Percentiles rank a stretch among this genome's conserved stretches.
Evolutionary conservation across 2,797 vertebrate species (phyloP).

Genomic region (Allenopithecus nigroviridis): DNA sequence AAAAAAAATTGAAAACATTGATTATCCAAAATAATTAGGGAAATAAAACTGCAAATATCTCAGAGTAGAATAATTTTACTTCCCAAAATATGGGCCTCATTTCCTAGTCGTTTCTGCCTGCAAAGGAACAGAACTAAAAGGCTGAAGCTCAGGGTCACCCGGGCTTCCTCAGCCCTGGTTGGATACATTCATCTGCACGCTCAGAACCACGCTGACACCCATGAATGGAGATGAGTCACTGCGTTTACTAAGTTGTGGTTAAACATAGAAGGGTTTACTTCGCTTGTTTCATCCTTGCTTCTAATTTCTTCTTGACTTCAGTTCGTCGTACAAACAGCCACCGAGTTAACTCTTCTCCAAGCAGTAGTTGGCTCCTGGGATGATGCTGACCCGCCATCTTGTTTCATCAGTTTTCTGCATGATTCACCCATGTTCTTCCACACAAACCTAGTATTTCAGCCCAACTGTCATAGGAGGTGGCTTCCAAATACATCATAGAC

Average conservation of each 20-base stretch:
- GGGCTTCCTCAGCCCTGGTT: neutral
- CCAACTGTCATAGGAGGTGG: accelerated
- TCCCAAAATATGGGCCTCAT: accelerated
- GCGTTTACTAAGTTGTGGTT: accelerated
- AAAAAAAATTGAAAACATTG: neutral
- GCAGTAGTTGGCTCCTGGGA: neutral
- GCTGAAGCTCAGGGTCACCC: accelerated
- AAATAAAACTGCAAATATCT: neutral
- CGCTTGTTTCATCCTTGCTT: neutral
- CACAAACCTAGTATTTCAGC: accelerated
- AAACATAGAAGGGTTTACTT: neutral
- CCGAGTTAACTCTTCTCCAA: neutral
- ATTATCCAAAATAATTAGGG: neutral
- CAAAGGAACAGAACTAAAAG: neutral
- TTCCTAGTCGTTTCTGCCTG: neutral
- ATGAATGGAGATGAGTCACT: accelerated
- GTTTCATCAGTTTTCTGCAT: neutral
- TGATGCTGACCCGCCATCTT: no score
- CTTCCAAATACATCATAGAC: neutral
- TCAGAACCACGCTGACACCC: accelerated
- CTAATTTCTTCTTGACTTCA: neutral
- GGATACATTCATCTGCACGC: neutral
- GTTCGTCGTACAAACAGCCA: no score
- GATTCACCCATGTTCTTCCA: accelerated
- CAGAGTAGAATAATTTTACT: neutral